A percentile compares a stretch with the other conserved stretches of the same genome.
Conservation (phyloP, 2,113 vertebrate genomes). For the Grammomys surdaster region DNA sequence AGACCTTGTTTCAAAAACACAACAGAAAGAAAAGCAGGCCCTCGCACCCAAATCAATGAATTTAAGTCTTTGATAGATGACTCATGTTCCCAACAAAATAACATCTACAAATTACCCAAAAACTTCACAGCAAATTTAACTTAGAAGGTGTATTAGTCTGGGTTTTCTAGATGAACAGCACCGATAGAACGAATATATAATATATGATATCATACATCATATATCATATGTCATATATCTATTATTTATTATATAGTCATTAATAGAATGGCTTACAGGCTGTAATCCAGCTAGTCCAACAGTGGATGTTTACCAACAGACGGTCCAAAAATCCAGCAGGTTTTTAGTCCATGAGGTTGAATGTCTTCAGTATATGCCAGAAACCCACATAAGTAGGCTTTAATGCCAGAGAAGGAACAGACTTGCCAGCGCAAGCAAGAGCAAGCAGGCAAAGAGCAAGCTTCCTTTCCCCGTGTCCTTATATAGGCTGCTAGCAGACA, state of each 20-base stretch:
- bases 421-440: neutral
- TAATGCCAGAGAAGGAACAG: neutral
- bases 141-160: neutral
- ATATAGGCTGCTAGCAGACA: neutral
- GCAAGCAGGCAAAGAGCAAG: neutral
- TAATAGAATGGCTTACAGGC: neutral
- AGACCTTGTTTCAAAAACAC: neutral
- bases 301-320: neutral
- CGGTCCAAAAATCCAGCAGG: neutral
- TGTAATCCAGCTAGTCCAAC: neutral
- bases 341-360: neutral
- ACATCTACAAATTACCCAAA: neutral
- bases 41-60: neutral
- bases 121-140: conserved; percentile 34
- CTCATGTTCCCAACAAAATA: neutral
- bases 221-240: neutral
- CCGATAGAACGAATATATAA: neutral
- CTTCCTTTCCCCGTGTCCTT: neutral
- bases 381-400: neutral
- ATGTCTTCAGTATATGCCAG: neutral
- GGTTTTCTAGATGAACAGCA: neutral
- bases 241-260: neutral
- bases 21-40: neutral
- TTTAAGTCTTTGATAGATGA: neutral
- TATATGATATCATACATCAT: neutral